Percentiles rank a stretch among this genome's conserved stretches.
Conservation (phyloP, 2,888 invertebrate genomes). For the Microdon myrmicae region DNA sequence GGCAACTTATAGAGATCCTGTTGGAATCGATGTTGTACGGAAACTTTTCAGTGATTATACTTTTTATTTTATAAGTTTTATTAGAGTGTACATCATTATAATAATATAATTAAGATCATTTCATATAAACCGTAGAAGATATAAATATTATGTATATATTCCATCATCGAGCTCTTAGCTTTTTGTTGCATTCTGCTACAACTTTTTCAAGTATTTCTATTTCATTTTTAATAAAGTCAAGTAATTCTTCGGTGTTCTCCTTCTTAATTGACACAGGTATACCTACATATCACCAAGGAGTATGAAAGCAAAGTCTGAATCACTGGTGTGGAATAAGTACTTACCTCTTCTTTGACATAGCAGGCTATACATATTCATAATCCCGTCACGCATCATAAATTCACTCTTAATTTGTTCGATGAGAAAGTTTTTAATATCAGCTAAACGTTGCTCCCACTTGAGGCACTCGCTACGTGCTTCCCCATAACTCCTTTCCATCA, state of each 20-base stretch:
- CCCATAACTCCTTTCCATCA: constrained; percentile 62
- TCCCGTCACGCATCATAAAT: constrained; percentile 59
- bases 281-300: not conserved
- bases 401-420: constrained; percentile 56
- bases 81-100: too few species aligned
- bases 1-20: too few species aligned
- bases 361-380: constrained; percentile 60
- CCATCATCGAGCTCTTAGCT: too few species aligned
- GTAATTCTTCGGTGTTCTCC: constrained; percentile 54
- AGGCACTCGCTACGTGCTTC: constrained; percentile 58
- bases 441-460: constrained; percentile 63
- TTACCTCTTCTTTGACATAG: constrained; percentile 54
- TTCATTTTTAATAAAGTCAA: constrained; percentile 63
- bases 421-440: constrained; percentile 59
- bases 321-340: not conserved
- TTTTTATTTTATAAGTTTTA: too few species aligned
- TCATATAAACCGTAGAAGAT: too few species aligned
- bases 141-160: too few species aligned
- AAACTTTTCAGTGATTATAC: too few species aligned
- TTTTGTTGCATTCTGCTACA: constrained; percentile 53
- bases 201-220: constrained; percentile 59
- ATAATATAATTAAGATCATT: too few species aligned
- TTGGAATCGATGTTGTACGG: too few species aligned
- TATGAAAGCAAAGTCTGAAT: too few species aligned
- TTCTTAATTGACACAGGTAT: constrained; percentile 40